Percentiles rank a stretch among this genome's conserved stretches.
These are phyloP conservation scores for Leptocoma aspasia DNA, from an alignment of 2,113 vertebrate genomes.

Conservation along the genomic window DNA sequence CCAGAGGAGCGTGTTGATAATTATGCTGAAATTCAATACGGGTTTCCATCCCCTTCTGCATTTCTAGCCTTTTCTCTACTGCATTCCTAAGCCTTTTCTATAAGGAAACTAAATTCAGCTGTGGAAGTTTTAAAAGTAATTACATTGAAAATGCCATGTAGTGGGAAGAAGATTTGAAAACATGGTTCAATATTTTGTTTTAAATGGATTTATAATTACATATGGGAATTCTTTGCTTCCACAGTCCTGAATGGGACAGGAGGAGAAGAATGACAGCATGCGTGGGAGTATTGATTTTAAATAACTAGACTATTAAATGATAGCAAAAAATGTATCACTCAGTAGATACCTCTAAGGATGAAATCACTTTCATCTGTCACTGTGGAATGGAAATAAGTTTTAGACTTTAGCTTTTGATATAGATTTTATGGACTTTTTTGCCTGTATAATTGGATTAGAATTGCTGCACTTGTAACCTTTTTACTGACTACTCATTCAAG, in stretches of 20 bases:
- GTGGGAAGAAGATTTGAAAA: background rate
- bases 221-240: conserved; percentile 18
- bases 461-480: conserved; percentile 38
- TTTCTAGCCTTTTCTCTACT: background rate
- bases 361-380: conserved; percentile 8
- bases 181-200: conserved; percentile 39
- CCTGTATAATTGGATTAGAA: conserved; percentile 33
- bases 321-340: conserved; percentile 20
- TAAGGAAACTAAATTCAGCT: background rate
- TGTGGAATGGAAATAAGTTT: conserved; percentile 12
- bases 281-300: conserved; percentile 48
- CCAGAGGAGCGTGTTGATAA: background rate
- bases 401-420: conserved; percentile 6
- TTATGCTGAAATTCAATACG: background rate
- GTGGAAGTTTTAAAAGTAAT: background rate
- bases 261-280: conserved; percentile 28
- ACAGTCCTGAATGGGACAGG: background rate
- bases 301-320: conserved; percentile 52
- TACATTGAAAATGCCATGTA: background rate
- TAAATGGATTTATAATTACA: conserved; percentile 27
- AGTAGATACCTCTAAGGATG: background rate
- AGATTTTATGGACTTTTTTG: conserved; percentile 7
- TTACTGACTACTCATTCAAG: conserved; percentile 1
- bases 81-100: background rate
- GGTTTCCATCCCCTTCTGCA: background rate